These are phyloP conservation scores for Colostygia pectinataria DNA, from an alignment of 2,888 invertebrate genomes.

Conservation along the genomic window DNA sequence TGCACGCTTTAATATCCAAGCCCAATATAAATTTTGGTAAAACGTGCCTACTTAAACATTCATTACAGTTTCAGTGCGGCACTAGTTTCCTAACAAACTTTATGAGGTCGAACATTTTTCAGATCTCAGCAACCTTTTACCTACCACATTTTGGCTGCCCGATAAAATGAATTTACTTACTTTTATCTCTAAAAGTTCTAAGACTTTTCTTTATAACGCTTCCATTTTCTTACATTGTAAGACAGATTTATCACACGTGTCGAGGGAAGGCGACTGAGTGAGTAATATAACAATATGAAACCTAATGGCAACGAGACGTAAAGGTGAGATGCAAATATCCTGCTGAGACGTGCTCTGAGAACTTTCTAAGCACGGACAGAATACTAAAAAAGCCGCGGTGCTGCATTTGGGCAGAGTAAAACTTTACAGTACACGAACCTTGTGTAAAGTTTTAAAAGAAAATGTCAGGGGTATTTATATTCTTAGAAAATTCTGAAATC, in stretches of 20 bases:
- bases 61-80: conserved; percentile 27
- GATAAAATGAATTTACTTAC: conserved; percentile 16
- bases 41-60: conserved; percentile 35
- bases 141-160: conserved; percentile 5
- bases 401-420: conserved; percentile 44
- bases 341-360: conserved; percentile 63
- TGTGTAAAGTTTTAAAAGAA: neutral
- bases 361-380: conserved; percentile 62
- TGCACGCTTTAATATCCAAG: conserved; percentile 25
- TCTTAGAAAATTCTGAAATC: neutral
- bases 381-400: conserved; percentile 59
- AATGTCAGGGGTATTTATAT: conserved; percentile 1
- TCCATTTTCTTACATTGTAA: conserved; percentile 25
- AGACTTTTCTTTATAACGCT: conserved; percentile 15
- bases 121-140: conserved; percentile 17
- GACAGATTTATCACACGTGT: conserved; percentile 29
- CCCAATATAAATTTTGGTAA: conserved; percentile 30
- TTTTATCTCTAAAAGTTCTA: conserved; percentile 14
- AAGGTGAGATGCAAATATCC: conserved; percentile 73
- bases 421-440: conserved; percentile 15
- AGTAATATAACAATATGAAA: conserved; percentile 63
- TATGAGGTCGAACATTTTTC: conserved; percentile 20
- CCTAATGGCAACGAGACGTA: conserved; percentile 60
- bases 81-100: conserved; percentile 26
- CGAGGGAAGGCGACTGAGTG: conserved; percentile 36